phyloP scores from a whole-genome alignment of 2,113 vertebrate genomes.

The Trichomycterus rosablanca region DNA sequence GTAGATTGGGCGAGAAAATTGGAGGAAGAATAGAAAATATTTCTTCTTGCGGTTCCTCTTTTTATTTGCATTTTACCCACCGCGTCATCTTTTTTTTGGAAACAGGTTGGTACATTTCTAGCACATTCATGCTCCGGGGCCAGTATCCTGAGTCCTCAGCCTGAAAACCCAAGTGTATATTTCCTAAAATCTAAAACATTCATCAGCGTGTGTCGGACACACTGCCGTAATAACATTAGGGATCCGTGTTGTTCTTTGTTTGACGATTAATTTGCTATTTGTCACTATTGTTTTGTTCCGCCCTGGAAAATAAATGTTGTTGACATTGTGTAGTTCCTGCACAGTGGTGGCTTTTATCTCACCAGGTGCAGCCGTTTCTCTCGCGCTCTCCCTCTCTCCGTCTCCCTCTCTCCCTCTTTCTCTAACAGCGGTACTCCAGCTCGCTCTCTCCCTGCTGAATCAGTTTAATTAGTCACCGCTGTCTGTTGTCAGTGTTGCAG shows the following conservation, averaged over 20 bases:
- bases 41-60: too few species aligned
- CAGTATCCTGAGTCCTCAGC: too few species aligned
- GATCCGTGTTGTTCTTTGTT: constrained; percentile 46
- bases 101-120: too few species aligned
- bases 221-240: constrained; percentile 44
- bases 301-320: constrained; percentile 56
- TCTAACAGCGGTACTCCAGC: constrained; percentile 8
- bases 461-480: constrained; percentile 41
- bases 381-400: not conserved
- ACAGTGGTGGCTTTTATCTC: constrained; percentile 55
- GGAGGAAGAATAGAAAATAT: too few species aligned
- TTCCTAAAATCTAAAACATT: constrained; percentile 15
- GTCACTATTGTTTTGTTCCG: constrained; percentile 45
- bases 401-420: not conserved
- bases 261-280: constrained; percentile 47
- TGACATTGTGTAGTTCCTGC: constrained; percentile 54
- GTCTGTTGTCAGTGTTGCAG: constrained; percentile 39
- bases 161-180: not conserved
- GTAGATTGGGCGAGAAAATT: too few species aligned
- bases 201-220: constrained; percentile 39
- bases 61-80: too few species aligned
- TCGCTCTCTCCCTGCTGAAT: constrained; percentile 8
- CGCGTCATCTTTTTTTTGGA: too few species aligned
- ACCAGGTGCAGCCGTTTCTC: constrained; percentile 58
- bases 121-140: too few species aligned